Base-by-base conservation (phyloP, 2,113 vertebrate genomes). In the Phyllopteryx taeniolatus region DNA sequence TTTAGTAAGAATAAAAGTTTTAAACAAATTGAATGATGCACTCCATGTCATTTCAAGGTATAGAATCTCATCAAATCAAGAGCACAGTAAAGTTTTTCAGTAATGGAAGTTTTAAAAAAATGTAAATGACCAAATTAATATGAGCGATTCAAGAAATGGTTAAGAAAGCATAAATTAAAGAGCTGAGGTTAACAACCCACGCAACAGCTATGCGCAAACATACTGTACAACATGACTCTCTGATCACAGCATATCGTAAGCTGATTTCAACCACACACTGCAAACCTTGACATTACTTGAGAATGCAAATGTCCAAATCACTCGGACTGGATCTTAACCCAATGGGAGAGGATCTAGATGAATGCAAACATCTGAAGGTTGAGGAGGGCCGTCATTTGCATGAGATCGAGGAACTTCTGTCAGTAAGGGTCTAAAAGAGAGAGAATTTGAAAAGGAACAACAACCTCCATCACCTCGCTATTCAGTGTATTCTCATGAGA, bases 11-110 rank as follows among this genome's bases (percentile, higher is more conserved):
- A 63, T 13, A 72, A n/a, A 8, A 27, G 27, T 27, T 27, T 27
- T 27, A 78, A 76, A 69, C 43, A 42, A 68, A 74, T 66, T 62
- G 66, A 3, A 17, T 70, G 67, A 31, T 12, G 27, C 10, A 14
- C 9, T 59, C 14, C 12, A 17, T 60, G 22, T 70, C 54, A 35
- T 64, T 54, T 20, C 47, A 9, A 14, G 46, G n/a, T 11, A 17
- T 20, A 53, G 13, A 43, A 27, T 27, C 1, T 27, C 27, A 27
- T 27, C 27, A 27, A 27, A 27, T 27, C 27, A 27, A 27, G 27
- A 27, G 27, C 51, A 35, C 19, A 15, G 39, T 47, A n/a, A 44
- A 15, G 10, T 57, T 20, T 46, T 42, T 60, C 19, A 67, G n/a
- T 42, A n/a, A 54, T 2, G 53, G 0, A 63, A 56, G 51, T 54